phyloP scores from a whole-genome alignment of 2,113 vertebrate species.

The cattle (Bos taurus) region ARS-UCD2.0 NC_037329.1:54627501-54628000 shows the following conservation, averaged over 20 bases:
- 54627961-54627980: conserved; percentile 15
- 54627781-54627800: conserved; percentile 63
- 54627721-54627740: conserved; percentile 47
- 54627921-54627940: conserved; percentile 53
- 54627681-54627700: neutral
- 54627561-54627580: neutral
- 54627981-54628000: neutral
- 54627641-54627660: neutral
- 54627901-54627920: conserved; percentile 58
- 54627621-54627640: neutral
- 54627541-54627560: neutral
- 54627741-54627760: conserved; percentile 68
- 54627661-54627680: conserved; percentile 10
- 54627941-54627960: conserved; percentile 51
- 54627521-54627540: neutral
- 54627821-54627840: conserved; percentile 63
- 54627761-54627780: conserved; percentile 70
- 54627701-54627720: conserved; percentile 45
- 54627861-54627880: conserved; percentile 73
- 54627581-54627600: neutral
- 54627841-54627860: conserved; percentile 72
- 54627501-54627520: neutral
- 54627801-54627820: conserved; percentile 64
- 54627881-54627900: conserved; percentile 58
- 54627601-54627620: neutral